A percentile compares a stretch with the other conserved stretches of the same genome.
These are phyloP conservation scores for Andrena bucephala DNA, from an alignment of 2,888 invertebrate genomes.

Conservation along the genomic window DNA sequence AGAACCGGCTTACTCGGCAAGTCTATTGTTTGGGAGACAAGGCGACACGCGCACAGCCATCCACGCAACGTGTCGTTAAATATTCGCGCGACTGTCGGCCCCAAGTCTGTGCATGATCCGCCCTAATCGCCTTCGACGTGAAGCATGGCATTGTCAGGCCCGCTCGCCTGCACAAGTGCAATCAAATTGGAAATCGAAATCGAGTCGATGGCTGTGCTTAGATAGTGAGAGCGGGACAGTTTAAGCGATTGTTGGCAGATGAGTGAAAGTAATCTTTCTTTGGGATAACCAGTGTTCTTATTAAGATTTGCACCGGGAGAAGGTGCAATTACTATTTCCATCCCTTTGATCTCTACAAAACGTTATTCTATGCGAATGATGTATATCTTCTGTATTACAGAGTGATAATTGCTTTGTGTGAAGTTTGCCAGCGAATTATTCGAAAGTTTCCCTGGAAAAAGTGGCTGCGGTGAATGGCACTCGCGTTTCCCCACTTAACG, in stretches of 20 bases:
- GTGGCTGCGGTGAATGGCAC: neutral
- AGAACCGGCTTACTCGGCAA: constrained; percentile 74
- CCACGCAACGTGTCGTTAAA: constrained; percentile 60
- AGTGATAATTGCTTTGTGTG: neutral
- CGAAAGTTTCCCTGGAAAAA: neutral
- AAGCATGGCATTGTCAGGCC: neutral
- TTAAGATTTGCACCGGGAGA: too few species aligned
- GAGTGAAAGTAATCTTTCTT: too few species aligned
- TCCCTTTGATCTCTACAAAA: neutral
- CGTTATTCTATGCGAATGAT: neutral
- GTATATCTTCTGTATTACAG: neutral
- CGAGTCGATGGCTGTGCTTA: neutral
- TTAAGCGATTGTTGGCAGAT: too few species aligned
- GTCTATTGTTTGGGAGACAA: constrained; percentile 74
- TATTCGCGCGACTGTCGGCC: constrained; percentile 62
- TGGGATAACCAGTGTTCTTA: too few species aligned
- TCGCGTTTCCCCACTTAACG: constrained; percentile 8
- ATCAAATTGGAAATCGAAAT: neutral
- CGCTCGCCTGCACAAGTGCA: neutral
- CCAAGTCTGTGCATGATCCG: constrained; percentile 29
- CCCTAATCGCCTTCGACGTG: constrained; percentile 50
- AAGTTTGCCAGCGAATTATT: neutral
- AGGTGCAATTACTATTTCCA: neutral
- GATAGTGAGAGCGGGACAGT: too few species aligned
- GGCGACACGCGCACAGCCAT: constrained; percentile 64